These are phyloP conservation scores for Talpa occidentalis DNA, from an alignment of 2,113 vertebrate species.

Conservation along the genomic window DNA sequence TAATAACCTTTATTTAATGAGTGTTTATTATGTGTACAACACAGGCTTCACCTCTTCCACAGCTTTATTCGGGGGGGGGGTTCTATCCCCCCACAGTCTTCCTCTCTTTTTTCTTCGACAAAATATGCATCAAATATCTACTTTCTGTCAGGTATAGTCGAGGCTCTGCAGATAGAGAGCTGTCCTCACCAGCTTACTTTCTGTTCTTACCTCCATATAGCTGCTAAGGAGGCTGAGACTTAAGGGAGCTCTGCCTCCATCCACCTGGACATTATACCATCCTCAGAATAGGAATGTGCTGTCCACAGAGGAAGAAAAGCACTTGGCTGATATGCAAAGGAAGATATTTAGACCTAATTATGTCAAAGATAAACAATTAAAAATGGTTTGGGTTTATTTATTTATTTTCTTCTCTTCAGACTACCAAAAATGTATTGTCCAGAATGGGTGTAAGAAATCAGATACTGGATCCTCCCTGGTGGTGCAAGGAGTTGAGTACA, in stretches of 20 bases:
- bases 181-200: background rate
- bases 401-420: background rate
- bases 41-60: background rate
- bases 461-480: too few relatives aligned
- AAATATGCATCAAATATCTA: background rate
- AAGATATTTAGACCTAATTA: background rate
- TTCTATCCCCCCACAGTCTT: background rate
- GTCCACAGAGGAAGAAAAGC: background rate
- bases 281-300: background rate
- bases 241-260: background rate
- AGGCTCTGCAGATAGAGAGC: background rate
- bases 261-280: background rate
- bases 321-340: background rate
- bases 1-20: background rate
- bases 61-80: background rate
- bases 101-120: too few relatives aligned
- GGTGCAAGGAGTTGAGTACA: too few relatives aligned
- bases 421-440: background rate
- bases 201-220: background rate
- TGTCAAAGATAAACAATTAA: background rate
- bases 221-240: background rate
- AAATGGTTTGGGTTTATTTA: background rate
- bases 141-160: too few relatives aligned
- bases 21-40: background rate
- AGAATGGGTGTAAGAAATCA: background rate